phyloP scores from a whole-genome alignment of 2,113 vertebrate species.

The Phrynosoma platyrhinos region DNA sequence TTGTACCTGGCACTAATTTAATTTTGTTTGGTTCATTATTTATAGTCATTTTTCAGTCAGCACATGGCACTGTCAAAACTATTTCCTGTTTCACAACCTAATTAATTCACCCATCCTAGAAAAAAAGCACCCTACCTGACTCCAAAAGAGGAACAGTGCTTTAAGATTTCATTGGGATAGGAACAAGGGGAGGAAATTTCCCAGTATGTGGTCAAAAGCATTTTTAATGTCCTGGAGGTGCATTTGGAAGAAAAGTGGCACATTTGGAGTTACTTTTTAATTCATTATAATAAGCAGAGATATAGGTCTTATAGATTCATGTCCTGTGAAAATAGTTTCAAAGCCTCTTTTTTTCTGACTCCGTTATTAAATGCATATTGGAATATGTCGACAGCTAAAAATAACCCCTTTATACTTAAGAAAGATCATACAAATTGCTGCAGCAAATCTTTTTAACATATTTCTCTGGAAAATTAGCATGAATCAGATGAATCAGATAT shows the following conservation, averaged over 20 bases:
- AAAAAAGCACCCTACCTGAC: not conserved
- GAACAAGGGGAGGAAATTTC: too few species aligned
- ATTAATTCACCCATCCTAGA: not conserved
- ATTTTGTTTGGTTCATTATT: not conserved
- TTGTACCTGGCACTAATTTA: not conserved
- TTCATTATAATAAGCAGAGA: not conserved
- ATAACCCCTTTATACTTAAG: constrained; percentile 29
- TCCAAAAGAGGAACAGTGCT: not conserved
- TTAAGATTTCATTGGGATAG: not conserved
- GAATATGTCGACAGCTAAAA: constrained; percentile 22
- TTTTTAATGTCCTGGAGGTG: not conserved
- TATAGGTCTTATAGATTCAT: not conserved
- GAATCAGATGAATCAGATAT: constrained; percentile 18
- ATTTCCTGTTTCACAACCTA: constrained; percentile 3
- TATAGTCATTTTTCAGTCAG: not conserved
- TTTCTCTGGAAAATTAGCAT: not conserved
- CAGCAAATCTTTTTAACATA: constrained; percentile 11
- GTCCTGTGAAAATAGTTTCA: constrained; percentile 7
- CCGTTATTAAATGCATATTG: constrained; percentile 15
- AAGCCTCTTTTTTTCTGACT: not conserved
- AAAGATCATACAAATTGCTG: constrained; percentile 18
- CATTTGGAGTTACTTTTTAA: not conserved
- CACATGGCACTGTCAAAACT: not conserved
- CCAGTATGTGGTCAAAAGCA: not conserved
- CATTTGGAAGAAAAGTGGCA: not conserved